These are phyloP conservation scores for Dipodomys ordii DNA, from an alignment of 2,113 vertebrate species.

Conservation along the genomic window DNA sequence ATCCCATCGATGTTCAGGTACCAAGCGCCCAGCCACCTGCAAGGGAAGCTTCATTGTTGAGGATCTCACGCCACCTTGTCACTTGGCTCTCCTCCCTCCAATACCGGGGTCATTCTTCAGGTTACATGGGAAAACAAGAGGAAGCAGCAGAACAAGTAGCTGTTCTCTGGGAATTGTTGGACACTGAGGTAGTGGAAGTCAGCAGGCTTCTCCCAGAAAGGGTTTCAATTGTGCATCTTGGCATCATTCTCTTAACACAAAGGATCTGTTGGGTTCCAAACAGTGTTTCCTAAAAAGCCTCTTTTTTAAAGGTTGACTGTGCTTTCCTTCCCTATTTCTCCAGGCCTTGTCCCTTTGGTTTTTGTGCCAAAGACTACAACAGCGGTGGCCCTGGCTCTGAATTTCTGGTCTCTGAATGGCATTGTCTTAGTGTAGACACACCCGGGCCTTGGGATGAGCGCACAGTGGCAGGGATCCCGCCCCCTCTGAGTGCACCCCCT, in stretches of 20 bases:
- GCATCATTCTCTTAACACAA: not conserved
- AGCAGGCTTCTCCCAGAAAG: not conserved
- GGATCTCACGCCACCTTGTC: not conserved
- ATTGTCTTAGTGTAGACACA: not conserved
- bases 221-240: not conserved
- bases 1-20: constrained; percentile 96
- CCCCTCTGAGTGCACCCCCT: not conserved
- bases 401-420: not conserved
- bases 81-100: not conserved
- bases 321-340: not conserved
- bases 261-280: constrained; percentile 28
- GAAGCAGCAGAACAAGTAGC: not conserved
- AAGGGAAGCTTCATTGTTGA: not conserved
- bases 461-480: not conserved
- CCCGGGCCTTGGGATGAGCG: not conserved
- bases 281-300: constrained; percentile 35
- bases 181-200: accelerated
- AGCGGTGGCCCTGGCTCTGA: not conserved
- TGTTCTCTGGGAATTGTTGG: not conserved
- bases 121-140: not conserved
- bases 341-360: not conserved
- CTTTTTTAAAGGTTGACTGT: not conserved
- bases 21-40: accelerated
- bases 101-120: not conserved
- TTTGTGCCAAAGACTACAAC: constrained; percentile 36